phyloP scores from a whole-genome alignment of 2,888 invertebrate species.

The Diaphora mendica region DNA sequence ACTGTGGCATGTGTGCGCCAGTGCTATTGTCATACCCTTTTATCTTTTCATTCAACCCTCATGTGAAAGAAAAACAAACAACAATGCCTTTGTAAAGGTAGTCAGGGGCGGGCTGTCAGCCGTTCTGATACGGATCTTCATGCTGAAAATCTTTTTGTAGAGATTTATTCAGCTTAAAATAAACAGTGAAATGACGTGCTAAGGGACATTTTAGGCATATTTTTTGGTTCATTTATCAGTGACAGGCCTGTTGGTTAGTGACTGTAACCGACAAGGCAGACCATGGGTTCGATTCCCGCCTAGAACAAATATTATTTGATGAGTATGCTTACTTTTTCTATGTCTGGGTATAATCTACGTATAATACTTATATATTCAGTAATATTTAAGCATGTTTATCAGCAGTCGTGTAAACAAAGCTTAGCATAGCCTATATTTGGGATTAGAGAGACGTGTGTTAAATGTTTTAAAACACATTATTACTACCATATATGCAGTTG shows the following conservation, averaged over 20 bases:
- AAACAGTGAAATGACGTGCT: neutral
- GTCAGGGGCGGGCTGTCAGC: constrained; percentile 25
- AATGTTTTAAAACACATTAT: neutral
- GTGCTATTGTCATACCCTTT: constrained; percentile 44
- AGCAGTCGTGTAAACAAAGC: neutral
- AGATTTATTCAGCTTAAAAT: constrained; percentile 1
- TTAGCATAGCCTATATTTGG: neutral
- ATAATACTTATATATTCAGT: neutral
- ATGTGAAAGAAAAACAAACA: constrained; percentile 56
- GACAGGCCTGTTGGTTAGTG: neutral
- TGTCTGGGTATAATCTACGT: neutral
- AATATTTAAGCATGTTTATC: neutral
- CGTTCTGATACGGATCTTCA: constrained; percentile 29
- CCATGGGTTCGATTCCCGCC: neutral
- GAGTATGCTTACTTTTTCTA: neutral
- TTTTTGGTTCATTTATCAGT: neutral
- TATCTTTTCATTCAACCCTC: constrained; percentile 36
- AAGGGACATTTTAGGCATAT: neutral
- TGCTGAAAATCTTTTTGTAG: constrained; percentile 30
- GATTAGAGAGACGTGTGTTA: neutral
- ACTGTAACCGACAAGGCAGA: neutral
- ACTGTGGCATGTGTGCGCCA: constrained; percentile 14
- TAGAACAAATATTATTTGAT: neutral
- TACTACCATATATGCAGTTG: neutral
- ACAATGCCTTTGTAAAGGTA: constrained; percentile 51